Evolutionary conservation across 2,797 vertebrate species (phyloP), one percentile per base, ranked within the genome.

Genomic region (Tympanoctomys barrerae): DNA sequence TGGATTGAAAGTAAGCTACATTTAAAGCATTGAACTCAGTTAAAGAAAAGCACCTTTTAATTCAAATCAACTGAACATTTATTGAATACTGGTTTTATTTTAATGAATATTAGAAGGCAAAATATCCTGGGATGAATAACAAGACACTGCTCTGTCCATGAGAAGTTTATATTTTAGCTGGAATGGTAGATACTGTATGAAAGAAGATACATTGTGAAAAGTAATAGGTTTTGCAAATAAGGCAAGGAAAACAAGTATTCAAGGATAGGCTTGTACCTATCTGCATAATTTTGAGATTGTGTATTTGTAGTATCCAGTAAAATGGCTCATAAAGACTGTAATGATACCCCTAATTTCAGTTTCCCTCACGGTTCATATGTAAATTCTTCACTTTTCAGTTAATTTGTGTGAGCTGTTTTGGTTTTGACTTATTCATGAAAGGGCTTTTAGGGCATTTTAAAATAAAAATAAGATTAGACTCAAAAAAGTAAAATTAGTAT

Each of bases 381-480:
- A 95, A 87, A 90, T 90, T 96, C 18, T 92, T 96, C 89, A 18
- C 22, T 77, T 97, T 94, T 94, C 42, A 79, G 87, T 87, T 87
- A 62, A 96, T 61, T 33, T 94, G 33, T 90, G 82, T 83, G 93
- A 97, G 70, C 36, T 82, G 9, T 91, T 93, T 94, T 95, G 68
- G 73, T 96, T 96, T 54, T 93, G 49, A 91, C 9, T 96, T 97
- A 62, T 78, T 97, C 82, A 87, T 88, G 64, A 49, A 91, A 95
- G 39, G 59, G 84, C 57, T 91, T 91, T 95, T 89, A 96, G 91
- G 42, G 89, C 90, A 21, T 57, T 64, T 94, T 87, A 89, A 81
- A 97, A 95, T 92, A 62, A 94, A 97, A 94, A 94, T 70, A 93
- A 88, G 8, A 80, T 2, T 13, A 39, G 94, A 73, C 59, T 95